Evolutionary conservation across 2,113 vertebrate species (phyloP).

Genomic region (Noturus placidus): DNA sequence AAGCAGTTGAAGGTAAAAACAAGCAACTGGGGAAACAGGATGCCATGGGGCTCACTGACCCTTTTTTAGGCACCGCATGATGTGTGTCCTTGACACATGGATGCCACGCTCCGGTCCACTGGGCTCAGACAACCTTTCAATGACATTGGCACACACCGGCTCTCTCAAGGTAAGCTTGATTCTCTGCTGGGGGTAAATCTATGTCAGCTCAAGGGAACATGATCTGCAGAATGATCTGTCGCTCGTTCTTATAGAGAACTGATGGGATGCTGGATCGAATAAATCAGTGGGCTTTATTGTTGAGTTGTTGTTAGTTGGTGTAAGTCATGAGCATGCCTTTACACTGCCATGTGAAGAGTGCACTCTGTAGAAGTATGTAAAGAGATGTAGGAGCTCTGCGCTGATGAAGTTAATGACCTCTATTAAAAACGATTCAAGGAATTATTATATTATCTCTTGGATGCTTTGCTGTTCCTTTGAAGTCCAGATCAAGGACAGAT

Average conservation of each 20-base stretch:
- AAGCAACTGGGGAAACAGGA: not conserved
- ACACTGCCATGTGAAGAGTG: constrained; percentile 10
- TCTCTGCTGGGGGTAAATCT: constrained; percentile 13
- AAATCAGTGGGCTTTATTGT: constrained; percentile 6
- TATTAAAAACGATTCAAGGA: not conserved
- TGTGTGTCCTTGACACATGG: constrained; percentile 28
- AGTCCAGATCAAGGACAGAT: not conserved
- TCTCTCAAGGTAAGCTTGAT: constrained; percentile 45
- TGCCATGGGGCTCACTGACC: constrained; percentile 30
- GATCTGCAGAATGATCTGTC: not conserved
- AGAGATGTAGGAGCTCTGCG: not conserved
- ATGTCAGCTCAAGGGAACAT: not conserved
- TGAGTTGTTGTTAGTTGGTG: not conserved
- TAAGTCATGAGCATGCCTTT: not conserved
- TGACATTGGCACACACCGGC: constrained; percentile 53
- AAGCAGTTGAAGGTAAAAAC: constrained; percentile 7
- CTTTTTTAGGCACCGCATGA: not conserved
- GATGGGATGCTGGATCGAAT: not conserved
- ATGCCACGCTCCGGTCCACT: not conserved
- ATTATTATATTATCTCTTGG: not conserved
- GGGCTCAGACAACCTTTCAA: constrained; percentile 54
- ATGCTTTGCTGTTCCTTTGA: not conserved
- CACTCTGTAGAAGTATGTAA: not conserved
- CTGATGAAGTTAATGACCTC: not conserved
- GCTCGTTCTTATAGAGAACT: not conserved